These are phyloP conservation scores for Iphiclides podalirius DNA, from an alignment of 2,888 invertebrate species.

Conservation along the genomic window DNA sequence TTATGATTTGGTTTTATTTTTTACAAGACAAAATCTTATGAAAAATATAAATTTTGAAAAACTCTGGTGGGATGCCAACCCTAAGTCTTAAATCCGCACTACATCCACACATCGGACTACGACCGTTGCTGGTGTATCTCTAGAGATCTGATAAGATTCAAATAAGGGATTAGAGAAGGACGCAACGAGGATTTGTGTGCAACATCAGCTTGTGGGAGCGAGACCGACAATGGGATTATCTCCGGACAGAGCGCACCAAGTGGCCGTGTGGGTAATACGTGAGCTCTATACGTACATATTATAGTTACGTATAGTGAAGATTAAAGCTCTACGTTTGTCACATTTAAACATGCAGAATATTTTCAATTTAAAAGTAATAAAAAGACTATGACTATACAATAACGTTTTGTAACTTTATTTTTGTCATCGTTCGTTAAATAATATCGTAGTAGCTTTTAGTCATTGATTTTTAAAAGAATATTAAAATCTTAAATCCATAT, in stretches of 20 bases:
- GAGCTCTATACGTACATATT: slow-evolving; percentile 34
- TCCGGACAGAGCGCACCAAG: slow-evolving; percentile 65
- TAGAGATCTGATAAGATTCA: slow-evolving; percentile 81
- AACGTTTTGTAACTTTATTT: too few relatives aligned
- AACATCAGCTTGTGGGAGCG: slow-evolving; percentile 51
- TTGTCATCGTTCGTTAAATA: too few relatives aligned
- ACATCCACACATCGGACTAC: slow-evolving; percentile 60
- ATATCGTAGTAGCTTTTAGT: too few relatives aligned
- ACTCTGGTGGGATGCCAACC: too few relatives aligned
- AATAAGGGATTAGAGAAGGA: slow-evolving; percentile 80
- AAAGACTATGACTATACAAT: too few relatives aligned
- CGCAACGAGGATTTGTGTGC: slow-evolving; percentile 67
- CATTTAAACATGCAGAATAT: slow-evolving; percentile 2
- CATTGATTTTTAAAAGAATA: too few relatives aligned
- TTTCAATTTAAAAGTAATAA: too few relatives aligned
- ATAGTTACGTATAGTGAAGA: slow-evolving; percentile 7
- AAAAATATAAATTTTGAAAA: too few relatives aligned
- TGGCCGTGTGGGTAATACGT: slow-evolving; percentile 47
- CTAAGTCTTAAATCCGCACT: slow-evolving; percentile 55
- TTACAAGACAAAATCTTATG: too few relatives aligned
- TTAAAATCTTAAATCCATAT: too few relatives aligned
- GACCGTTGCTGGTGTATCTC: slow-evolving; percentile 73
- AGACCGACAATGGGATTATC: slow-evolving; percentile 70
- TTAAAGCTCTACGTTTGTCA: slow-evolving; percentile 10
- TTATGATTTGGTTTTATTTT: too few relatives aligned